Percentiles rank a stretch among this genome's conserved stretches.
These are phyloP conservation scores for Huso huso DNA, from an alignment of 2,797 vertebrate genomes.

Conservation along the genomic window DNA sequence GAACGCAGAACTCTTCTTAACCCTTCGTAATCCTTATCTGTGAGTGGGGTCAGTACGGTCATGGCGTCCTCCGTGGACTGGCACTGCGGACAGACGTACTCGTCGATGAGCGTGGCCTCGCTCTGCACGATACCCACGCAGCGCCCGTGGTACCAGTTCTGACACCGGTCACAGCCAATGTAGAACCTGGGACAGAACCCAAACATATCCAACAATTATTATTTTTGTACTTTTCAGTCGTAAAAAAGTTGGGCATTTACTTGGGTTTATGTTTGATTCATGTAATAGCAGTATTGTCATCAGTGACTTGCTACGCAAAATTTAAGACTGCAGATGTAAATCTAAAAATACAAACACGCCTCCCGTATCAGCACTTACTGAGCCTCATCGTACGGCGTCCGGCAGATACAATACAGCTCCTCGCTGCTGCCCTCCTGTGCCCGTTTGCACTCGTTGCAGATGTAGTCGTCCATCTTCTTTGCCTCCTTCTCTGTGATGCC, in stretches of 20 bases:
- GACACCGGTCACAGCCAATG: slow-evolving; percentile 95
- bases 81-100: slow-evolving; percentile 95
- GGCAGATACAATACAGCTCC: slow-evolving; percentile 98
- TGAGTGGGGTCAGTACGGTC: slow-evolving; percentile 92
- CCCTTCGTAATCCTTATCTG: slow-evolving; percentile 92
- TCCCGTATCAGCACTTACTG: slow-evolving; percentile 64
- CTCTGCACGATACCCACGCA: slow-evolving; percentile 96
- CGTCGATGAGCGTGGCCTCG: slow-evolving; percentile 91
- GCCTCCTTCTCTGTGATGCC: slow-evolving; percentile 98
- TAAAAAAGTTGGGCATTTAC: no score
- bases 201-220: slow-evolving; percentile 36
- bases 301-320: no score
- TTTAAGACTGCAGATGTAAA: not conserved
- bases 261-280: no score
- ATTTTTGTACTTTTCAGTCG: no score
- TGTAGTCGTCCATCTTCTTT: slow-evolving; percentile 98
- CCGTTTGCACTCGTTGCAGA: slow-evolving; percentile 92
- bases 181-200: slow-evolving; percentile 79
- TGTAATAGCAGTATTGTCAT: no score
- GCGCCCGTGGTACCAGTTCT: slow-evolving; percentile 98
- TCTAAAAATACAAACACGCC: slow-evolving; percentile 29
- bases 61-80: slow-evolving; percentile 97
- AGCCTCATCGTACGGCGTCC: slow-evolving; percentile 96
- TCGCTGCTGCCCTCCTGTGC: slow-evolving; percentile 94
- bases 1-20: slow-evolving; percentile 87